Evolutionary conservation across 1,140 invertebrate species (phyloP).

Genomic region (Drosophila subpulchrella): DNA sequence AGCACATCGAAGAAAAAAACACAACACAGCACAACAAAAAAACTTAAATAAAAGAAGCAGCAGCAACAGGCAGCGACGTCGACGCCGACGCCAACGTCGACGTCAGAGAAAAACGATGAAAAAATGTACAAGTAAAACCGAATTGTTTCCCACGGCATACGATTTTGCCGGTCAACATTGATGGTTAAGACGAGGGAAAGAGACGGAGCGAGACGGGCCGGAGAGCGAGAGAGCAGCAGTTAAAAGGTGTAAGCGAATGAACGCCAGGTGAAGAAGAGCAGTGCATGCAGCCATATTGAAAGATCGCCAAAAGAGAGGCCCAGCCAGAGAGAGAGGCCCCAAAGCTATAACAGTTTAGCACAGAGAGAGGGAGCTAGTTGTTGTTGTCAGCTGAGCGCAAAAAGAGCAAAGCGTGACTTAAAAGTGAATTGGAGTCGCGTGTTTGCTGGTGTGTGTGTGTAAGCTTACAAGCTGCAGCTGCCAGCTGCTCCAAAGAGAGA

Average conservation of each 20-base stretch:
- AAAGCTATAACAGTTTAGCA: slow-evolving; percentile 75
- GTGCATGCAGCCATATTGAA: slow-evolving; percentile 73
- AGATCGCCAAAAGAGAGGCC: slow-evolving; percentile 39
- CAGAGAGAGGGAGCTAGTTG: slow-evolving; percentile 27
- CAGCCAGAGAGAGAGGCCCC: slow-evolving; percentile 46
- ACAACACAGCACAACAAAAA: slow-evolving; percentile 30
- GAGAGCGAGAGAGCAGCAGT: slow-evolving; percentile 44
- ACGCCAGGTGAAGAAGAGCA: slow-evolving; percentile 79
- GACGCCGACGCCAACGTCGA: slow-evolving; percentile 27
- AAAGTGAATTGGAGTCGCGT: slow-evolving; percentile 74
- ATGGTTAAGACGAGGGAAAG: slow-evolving; percentile 65
- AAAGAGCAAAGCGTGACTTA: slow-evolving; percentile 83
- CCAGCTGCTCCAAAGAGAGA: slow-evolving; percentile 59
- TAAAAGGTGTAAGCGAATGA: slow-evolving; percentile 71
- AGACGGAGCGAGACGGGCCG: slow-evolving; percentile 34
- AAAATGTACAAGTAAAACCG: slow-evolving; percentile 84
- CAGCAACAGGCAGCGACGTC: slow-evolving; percentile 39
- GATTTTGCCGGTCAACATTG: slow-evolving; percentile 85
- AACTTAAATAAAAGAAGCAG: slow-evolving; percentile 35
- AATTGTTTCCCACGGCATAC: slow-evolving; percentile 85
- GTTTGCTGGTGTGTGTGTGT: slow-evolving; percentile 37
- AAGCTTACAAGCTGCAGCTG: slow-evolving; percentile 72
- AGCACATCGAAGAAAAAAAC: slow-evolving; percentile 42
- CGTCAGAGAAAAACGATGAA: slow-evolving; percentile 66
- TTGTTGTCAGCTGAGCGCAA: slow-evolving; percentile 73